Evolutionary conservation across 2,113 vertebrate genomes (phyloP).

Genomic region (Pampusana beccarii): DNA sequence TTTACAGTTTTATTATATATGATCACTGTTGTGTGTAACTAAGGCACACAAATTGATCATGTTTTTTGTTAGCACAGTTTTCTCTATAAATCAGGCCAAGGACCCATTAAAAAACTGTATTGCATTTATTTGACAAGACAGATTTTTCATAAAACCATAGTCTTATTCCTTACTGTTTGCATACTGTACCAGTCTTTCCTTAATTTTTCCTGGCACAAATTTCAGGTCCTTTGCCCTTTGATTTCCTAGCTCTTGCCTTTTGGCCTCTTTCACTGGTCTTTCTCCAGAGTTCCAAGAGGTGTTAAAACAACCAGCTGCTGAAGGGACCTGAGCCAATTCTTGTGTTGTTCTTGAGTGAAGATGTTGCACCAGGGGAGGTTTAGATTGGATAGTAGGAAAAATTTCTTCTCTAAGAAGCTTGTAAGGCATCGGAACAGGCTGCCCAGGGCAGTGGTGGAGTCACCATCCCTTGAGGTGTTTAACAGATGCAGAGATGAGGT

Average conservation of each 20-base stretch:
- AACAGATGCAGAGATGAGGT: no score
- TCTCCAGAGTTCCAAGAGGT: background rate
- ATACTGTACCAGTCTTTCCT: background rate
- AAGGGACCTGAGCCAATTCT: background rate
- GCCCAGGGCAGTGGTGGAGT: no score
- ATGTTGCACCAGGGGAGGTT: no score
- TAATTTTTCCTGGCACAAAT: background rate
- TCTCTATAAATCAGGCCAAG: background rate
- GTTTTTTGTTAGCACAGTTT: background rate
- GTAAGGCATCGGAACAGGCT: no score
- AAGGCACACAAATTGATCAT: background rate
- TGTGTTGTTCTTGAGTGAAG: background rate
- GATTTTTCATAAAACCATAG: background rate
- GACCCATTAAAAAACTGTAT: background rate
- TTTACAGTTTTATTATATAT: background rate
- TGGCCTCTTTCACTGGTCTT: background rate
- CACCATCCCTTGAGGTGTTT: no score
- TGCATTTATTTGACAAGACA: background rate
- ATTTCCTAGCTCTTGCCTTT: background rate
- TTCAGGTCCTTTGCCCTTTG: background rate
- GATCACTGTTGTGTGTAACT: background rate
- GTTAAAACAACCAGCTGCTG: background rate
- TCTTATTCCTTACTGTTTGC: background rate
- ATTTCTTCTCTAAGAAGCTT: no score
- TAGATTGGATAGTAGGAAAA: no score